Percentiles rank a stretch among this genome's conserved stretches.
Conservation (phyloP, 2,888 invertebrate genomes). For the Gastrophysa polygoni region DNA sequence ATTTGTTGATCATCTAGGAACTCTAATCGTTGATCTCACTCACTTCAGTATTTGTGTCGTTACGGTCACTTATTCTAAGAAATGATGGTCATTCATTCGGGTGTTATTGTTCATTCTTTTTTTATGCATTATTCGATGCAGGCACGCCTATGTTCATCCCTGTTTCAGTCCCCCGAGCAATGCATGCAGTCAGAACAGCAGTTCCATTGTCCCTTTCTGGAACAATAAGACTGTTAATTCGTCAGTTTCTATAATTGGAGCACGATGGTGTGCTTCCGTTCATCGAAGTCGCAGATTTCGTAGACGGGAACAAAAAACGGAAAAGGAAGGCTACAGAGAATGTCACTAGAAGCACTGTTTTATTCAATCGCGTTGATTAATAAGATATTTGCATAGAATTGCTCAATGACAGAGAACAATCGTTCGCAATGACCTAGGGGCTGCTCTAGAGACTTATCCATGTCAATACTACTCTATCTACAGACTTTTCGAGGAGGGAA, state of each 20-base stretch:
- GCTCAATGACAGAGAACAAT: neutral
- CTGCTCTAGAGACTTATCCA: too few relatives aligned
- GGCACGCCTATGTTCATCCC: neutral
- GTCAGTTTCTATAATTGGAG: conserved; percentile 24
- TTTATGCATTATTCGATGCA: too few relatives aligned
- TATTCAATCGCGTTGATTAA: conserved; percentile 9
- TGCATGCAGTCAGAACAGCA: conserved; percentile 10
- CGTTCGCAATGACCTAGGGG: too few relatives aligned
- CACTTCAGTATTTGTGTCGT: too few relatives aligned
- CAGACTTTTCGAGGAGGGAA: too few relatives aligned
- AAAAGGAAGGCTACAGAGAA: conserved; percentile 2
- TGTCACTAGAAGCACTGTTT: conserved; percentile 8
- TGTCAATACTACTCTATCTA: too few relatives aligned
- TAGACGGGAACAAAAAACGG: neutral
- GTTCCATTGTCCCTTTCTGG: conserved; percentile 15
- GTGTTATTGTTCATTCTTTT: too few relatives aligned
- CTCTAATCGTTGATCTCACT: too few relatives aligned
- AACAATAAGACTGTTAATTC: conserved; percentile 23
- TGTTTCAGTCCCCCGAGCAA: neutral
- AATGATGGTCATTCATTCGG: too few relatives aligned
- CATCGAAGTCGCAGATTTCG: conserved; percentile 7
- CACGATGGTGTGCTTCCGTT: conserved; percentile 9
- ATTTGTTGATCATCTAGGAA: too few relatives aligned
- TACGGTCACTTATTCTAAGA: too few relatives aligned
- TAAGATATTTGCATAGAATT: neutral